These are phyloP conservation scores for Epinotia brunnichana DNA, from an alignment of 2,888 invertebrate species.

Conservation along the genomic window DNA sequence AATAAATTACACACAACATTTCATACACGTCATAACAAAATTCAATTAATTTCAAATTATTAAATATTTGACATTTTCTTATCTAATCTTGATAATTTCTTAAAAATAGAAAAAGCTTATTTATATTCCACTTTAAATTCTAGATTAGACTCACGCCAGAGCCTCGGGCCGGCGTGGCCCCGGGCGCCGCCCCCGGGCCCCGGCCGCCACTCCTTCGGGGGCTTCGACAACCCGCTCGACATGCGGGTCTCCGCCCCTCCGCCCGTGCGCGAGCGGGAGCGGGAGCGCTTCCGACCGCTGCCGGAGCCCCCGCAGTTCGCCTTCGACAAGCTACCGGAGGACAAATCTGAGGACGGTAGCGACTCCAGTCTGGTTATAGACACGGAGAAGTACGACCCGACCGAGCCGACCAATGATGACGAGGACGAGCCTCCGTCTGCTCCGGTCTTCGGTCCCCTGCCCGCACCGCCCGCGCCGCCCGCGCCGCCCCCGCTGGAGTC, in stretches of 20 bases:
- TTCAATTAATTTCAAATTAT: too few relatives aligned
- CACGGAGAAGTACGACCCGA: conserved; percentile 83
- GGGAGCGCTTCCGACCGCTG: conserved; percentile 57
- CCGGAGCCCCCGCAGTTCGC: conserved; percentile 70
- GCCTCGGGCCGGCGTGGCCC: conserved; percentile 44
- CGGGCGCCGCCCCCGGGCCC: conserved; percentile 56
- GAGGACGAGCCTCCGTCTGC: conserved; percentile 51
- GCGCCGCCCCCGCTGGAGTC: too few relatives aligned
- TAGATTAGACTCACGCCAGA: conserved; percentile 35
- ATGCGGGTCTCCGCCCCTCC: conserved; percentile 61
- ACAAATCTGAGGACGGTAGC: conserved; percentile 79
- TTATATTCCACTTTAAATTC: background rate
- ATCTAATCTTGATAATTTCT: too few relatives aligned
- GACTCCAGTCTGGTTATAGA: conserved; percentile 85
- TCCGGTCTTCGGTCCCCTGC: conserved; percentile 23
- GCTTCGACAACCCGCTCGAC: conserved; percentile 69
- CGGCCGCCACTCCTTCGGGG: conserved; percentile 58
- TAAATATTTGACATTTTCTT: too few relatives aligned
- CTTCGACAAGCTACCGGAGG: conserved; percentile 67
- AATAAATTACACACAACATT: too few relatives aligned
- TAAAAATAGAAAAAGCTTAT: too few relatives aligned
- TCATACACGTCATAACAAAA: too few relatives aligned
- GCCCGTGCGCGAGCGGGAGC: conserved; percentile 44
- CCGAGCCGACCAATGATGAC: conserved; percentile 79
- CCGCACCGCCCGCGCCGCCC: conserved; percentile 34